Base-by-base conservation (phyloP, 1,140 invertebrate species). In the Hypsibius dujardini region DNA sequence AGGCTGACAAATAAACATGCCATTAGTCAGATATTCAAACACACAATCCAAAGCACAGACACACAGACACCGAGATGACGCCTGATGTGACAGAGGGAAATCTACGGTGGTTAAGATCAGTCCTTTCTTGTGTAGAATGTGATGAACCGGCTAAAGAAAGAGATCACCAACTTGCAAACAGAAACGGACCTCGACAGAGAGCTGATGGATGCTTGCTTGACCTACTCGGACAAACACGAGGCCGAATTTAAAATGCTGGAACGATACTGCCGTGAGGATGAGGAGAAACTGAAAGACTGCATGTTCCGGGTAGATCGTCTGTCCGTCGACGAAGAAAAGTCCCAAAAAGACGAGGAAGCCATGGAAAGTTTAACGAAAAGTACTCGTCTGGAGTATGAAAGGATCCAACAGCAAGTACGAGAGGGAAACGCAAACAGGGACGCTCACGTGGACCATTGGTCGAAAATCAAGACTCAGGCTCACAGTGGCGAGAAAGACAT, bases 101-200 rank as follows among this genome's bases (percentile, higher is more conserved):
- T 28, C 28, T 28, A 28, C 28, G 28, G 28, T 28, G 28, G 28
- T 28, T 28, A 28, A 28, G 28, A 28, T 28, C 28, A 28, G 28
- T 28, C 28, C 50, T 45, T 67, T 67, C 42, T 45, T 67, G 12
- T 45, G 62, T 45, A 67, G 62, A 67, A 12, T 7, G 45, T 67
- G 62, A 67, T 15, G 45, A 42, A 45, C 3, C 12, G 42, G 12
- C 7, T 67, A 42, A 67, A 12, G 62, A 67, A 67, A 45, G 12
- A 67, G 45, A 67, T 67, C 42, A 45, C 12, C 62, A 42, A 67
- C 62, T 7, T 67, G 12, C 62, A 67, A 42, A 67, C 62, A 42
- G 62, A 67, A 42, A 67, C 42, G 12, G 62, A 67, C 42, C 62
- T 67, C 12, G 62, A 67, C 62, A 12, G 62, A 42, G 62, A 67